Evolutionary conservation across 2,113 vertebrate species (phyloP).

Genomic region (Caloenas nicobarica): DNA sequence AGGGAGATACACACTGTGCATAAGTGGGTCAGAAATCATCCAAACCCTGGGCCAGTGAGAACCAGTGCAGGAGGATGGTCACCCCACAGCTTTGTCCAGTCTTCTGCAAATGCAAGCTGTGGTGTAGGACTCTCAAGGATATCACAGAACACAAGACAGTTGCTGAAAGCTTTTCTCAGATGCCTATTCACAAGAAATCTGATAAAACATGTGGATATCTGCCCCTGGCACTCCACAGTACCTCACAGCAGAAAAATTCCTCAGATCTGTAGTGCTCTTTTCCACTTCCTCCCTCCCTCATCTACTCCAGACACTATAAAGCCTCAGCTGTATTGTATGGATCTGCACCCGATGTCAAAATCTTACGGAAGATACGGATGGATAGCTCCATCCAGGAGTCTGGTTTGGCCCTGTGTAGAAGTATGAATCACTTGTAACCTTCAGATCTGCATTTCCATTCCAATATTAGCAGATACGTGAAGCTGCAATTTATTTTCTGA

Average conservation of each 20-base stretch:
- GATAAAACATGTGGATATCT: neutral
- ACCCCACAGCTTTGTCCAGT: neutral
- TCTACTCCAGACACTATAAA: neutral
- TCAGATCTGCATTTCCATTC: neutral
- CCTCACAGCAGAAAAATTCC: neutral
- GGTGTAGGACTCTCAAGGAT: neutral
- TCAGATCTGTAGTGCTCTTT: neutral
- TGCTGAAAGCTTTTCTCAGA: neutral
- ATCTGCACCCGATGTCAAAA: no score
- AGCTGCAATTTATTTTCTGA: neutral
- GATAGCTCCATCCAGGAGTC: neutral
- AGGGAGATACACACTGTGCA: neutral
- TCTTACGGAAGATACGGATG: neutral
- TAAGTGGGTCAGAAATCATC: neutral
- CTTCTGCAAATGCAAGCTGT: neutral
- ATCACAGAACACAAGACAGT: fast-evolving
- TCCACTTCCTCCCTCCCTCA: neutral
- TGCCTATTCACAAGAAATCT: neutral
- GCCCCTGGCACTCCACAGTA: neutral
- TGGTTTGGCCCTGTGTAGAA: neutral
- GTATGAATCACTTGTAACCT: neutral
- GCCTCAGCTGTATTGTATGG: neutral
- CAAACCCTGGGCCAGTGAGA: no score
- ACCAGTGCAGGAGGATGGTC: neutral
- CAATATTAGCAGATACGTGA: neutral